These are phyloP conservation scores for Drosophila algonquin DNA, from an alignment of 2,888 invertebrate species.

Conservation along the genomic window DNA sequence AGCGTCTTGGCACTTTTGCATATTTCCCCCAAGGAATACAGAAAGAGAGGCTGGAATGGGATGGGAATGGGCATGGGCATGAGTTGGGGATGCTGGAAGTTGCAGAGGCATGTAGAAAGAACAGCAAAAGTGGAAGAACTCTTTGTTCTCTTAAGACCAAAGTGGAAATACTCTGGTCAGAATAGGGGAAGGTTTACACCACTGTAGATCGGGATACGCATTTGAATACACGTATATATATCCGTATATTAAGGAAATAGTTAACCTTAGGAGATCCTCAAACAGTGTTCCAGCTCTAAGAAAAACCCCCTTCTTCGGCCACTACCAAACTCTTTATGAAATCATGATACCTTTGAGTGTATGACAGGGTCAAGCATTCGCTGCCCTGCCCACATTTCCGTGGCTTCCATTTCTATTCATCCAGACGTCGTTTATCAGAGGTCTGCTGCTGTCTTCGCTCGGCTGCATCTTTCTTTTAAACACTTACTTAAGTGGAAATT, in stretches of 20 bases:
- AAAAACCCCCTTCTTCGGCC: not conserved
- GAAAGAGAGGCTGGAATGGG: constrained; percentile 20
- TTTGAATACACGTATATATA: too few relatives aligned
- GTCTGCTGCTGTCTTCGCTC: constrained; percentile 43
- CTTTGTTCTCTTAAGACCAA: not conserved
- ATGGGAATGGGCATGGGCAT: constrained; percentile 2
- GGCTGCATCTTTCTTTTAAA: constrained; percentile 71
- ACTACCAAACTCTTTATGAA: not conserved
- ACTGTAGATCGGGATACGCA: too few relatives aligned
- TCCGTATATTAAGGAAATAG: not conserved
- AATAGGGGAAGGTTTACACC: not conserved
- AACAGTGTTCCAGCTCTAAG: not conserved
- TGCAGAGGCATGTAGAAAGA: not conserved
- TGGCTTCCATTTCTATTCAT: constrained; percentile 19
- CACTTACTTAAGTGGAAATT: constrained; percentile 79
- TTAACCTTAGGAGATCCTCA: not conserved
- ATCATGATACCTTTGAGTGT: constrained; percentile 1
- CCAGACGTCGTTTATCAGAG: constrained; percentile 61
- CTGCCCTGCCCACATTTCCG: constrained; percentile 4
- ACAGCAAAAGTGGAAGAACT: not conserved
- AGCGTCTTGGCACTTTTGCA: constrained; percentile 76
- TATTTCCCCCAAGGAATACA: constrained; percentile 67
- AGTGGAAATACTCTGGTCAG: constrained; percentile 11
- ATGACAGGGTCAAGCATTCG: not conserved
- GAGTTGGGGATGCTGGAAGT: constrained; percentile 19